Evolutionary conservation across 1,140 invertebrate genomes (phyloP).

Genomic region (Mycetomoellerius zeteki): DNA sequence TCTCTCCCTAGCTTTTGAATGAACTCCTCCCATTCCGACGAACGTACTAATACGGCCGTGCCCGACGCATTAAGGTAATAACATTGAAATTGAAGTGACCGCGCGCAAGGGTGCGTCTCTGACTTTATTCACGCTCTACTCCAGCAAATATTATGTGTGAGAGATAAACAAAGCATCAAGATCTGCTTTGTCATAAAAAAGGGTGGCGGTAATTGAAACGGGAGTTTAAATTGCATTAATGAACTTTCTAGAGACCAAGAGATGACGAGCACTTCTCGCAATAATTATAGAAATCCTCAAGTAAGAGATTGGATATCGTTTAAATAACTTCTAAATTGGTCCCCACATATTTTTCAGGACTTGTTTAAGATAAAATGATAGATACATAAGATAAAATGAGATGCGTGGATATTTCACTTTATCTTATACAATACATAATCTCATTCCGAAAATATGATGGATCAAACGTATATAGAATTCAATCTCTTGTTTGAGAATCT

Average conservation of each 20-base stretch:
- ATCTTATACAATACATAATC: too few relatives aligned
- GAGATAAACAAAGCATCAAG: constrained; percentile 30
- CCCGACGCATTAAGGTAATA: constrained; percentile 70
- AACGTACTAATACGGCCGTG: constrained; percentile 6
- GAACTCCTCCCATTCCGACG: constrained; percentile 25
- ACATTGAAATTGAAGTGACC: constrained; percentile 68
- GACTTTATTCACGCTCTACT: constrained; percentile 48
- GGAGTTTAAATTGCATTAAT: background rate
- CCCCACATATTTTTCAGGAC: too few relatives aligned
- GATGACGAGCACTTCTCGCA: constrained; percentile 3
- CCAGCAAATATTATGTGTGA: constrained; percentile 14
- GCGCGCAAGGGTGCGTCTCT: constrained; percentile 62
- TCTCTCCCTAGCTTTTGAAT: background rate
- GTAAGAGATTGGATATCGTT: too few relatives aligned
- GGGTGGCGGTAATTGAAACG: constrained; percentile 49
- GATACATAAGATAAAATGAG: too few relatives aligned
- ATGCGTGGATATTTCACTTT: too few relatives aligned
- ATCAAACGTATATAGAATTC: too few relatives aligned
- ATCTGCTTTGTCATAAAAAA: background rate
- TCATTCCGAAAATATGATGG: too few relatives aligned
- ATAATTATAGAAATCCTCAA: too few relatives aligned
- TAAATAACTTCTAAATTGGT: too few relatives aligned
- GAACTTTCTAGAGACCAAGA: background rate
- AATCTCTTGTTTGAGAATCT: too few relatives aligned
- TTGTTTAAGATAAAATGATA: too few relatives aligned